phyloP scores from a whole-genome alignment of 2,113 vertebrate genomes.

The Grammomys surdaster region DNA sequence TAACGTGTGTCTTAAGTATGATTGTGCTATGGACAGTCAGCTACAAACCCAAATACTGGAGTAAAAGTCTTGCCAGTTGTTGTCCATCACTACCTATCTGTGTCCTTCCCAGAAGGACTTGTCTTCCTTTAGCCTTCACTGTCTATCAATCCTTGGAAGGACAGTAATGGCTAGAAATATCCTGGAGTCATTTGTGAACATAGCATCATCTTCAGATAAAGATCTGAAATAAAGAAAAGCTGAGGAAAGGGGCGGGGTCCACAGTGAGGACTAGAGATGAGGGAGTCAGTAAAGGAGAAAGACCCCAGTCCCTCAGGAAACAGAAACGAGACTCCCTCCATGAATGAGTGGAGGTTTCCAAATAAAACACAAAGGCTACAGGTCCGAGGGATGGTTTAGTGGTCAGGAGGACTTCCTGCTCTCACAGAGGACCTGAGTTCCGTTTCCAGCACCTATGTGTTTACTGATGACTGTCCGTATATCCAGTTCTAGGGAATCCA shows the following conservation, averaged over 20 bases:
- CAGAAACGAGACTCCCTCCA: not conserved
- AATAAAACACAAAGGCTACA: not conserved
- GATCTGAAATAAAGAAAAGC: not conserved
- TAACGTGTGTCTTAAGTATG: constrained; percentile 35
- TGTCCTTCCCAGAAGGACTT: not conserved
- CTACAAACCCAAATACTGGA: constrained; percentile 54
- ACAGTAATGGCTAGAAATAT: not conserved
- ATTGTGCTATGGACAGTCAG: constrained; percentile 23
- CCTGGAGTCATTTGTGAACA: constrained; percentile 14
- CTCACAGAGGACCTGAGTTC: not conserved
- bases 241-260: too few species aligned
- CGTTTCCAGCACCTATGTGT: not conserved
- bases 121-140: constrained; percentile 15
- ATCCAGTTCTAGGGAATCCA: not conserved
- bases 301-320: not conserved
- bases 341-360: not conserved
- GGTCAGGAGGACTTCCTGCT: not conserved
- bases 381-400: not conserved
- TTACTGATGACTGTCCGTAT: too few species aligned
- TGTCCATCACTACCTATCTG: constrained; percentile 17
- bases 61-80: constrained; percentile 21
- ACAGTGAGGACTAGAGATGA: too few species aligned
- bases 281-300: not conserved
- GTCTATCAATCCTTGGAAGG: not conserved
- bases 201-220: not conserved